Percentiles rank a stretch among this genome's conserved stretches.
Evolutionary conservation across 2,888 invertebrate species (phyloP).

Genomic region (Conistra vaccinii): DNA sequence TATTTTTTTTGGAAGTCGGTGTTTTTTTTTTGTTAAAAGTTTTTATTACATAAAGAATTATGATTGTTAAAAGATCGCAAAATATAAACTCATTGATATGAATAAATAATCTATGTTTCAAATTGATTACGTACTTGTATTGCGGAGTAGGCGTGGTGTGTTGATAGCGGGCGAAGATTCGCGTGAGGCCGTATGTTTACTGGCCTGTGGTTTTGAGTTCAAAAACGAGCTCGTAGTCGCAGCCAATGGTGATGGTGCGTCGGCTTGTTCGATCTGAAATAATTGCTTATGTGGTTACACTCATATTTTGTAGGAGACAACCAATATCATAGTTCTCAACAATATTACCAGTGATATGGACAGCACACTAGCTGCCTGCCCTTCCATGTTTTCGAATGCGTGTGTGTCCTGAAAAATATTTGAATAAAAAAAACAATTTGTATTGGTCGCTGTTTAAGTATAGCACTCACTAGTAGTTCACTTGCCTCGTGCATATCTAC

Average conservation of each 20-base stretch:
- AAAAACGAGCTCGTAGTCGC: not conserved
- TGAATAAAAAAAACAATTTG: not conserved
- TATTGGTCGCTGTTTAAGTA: not conserved
- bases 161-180: constrained; percentile 2
- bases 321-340: not conserved
- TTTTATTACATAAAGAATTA: not conserved
- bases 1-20: not conserved
- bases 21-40: no score
- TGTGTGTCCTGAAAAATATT: not conserved
- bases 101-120: not conserved
- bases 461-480: not conserved
- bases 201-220: not conserved
- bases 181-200: not conserved
- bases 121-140: not conserved
- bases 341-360: constrained; percentile 17
- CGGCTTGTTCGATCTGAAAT: constrained; percentile 7
- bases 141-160: not conserved
- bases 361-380: constrained; percentile 11
- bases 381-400: not conserved
- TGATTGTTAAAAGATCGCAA: not conserved
- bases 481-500: not conserved
- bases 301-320: not conserved
- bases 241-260: not conserved
- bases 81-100: not conserved
- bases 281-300: constrained; percentile 1